These are phyloP conservation scores for Drosophila falleni DNA, from an alignment of 2,888 invertebrate species.

Conservation along the genomic window DNA sequence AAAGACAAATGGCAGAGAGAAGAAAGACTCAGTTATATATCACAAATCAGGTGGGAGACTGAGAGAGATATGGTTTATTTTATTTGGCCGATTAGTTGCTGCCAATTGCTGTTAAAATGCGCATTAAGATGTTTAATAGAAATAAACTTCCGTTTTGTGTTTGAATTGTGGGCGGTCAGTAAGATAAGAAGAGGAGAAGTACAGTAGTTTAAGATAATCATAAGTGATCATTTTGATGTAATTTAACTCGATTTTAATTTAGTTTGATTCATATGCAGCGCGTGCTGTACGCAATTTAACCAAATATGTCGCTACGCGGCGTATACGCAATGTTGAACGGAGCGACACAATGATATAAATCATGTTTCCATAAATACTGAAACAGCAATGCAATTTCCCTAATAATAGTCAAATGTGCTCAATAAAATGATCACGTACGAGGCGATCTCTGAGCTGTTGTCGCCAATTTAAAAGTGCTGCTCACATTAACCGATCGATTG, in stretches of 20 bases:
- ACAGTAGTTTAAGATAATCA: neutral
- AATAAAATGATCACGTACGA: conserved; percentile 78
- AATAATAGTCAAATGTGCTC: conserved; percentile 84
- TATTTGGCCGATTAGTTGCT: conserved; percentile 61
- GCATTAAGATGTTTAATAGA: conserved; percentile 52
- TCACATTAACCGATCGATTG: conserved; percentile 37
- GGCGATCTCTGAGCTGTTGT: conserved; percentile 58
- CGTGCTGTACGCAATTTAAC: conserved; percentile 63
- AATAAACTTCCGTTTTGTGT: conserved; percentile 55
- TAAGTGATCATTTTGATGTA: conserved; percentile 10
- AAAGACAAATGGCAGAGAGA: conserved; percentile 19
- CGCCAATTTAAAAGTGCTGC: conserved; percentile 44
- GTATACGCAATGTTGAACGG: conserved; percentile 65
- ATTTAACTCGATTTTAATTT: neutral
- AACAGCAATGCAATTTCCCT: conserved; percentile 79
- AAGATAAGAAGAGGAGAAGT: neutral
- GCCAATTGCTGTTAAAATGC: conserved; percentile 48
- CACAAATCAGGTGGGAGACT: conserved; percentile 31
- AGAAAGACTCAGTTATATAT: neutral
- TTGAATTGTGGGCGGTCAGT: conserved; percentile 30
- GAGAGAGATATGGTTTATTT: conserved; percentile 50
- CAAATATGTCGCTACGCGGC: conserved; percentile 64
- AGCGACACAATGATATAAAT: conserved; percentile 67
- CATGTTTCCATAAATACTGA: conserved; percentile 80
- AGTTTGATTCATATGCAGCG: conserved; percentile 28